Evolutionary conservation across 64 coral and sea anemone genomes (phyloP).

Genomic region (Catalaphyllia jardinei): DNA sequence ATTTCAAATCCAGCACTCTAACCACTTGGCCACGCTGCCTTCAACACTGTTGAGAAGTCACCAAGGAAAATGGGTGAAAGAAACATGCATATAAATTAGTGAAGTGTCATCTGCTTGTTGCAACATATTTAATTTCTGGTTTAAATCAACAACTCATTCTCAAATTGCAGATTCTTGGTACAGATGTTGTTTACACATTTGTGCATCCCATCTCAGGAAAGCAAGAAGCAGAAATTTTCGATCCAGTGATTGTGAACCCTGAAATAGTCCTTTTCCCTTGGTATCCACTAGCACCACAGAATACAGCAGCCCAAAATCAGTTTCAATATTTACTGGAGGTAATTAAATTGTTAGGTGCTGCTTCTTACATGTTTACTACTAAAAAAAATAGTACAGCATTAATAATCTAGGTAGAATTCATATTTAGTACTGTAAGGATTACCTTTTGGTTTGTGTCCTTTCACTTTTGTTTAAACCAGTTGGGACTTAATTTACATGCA

Average conservation of each 20-base stretch:
- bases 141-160: background rate
- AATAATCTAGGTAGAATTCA: no score
- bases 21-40: no score
- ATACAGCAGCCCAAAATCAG: slow-evolving; percentile 25
- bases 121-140: no score
- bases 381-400: background rate
- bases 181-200: slow-evolving; percentile 49
- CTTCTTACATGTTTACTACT: background rate
- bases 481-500: no score
- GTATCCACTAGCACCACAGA: slow-evolving; percentile 70
- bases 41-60: no score
- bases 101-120: no score
- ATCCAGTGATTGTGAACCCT: slow-evolving; percentile 81
- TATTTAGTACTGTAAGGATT: no score
- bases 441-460: background rate
- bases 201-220: slow-evolving; percentile 86
- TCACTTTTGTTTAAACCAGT: no score
- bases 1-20: no score
- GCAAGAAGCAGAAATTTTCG: slow-evolving; percentile 94
- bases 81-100: no score
- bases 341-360: background rate
- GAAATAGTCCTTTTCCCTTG: slow-evolving; percentile 91
- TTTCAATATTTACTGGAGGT: slow-evolving; percentile 88
- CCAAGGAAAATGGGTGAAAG: no score
- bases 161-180: slow-evolving; percentile 55